Conservation (phyloP, 37 sponge, comb jelly and placozoan genomes). For the Oopsacas minuta region DNA sequence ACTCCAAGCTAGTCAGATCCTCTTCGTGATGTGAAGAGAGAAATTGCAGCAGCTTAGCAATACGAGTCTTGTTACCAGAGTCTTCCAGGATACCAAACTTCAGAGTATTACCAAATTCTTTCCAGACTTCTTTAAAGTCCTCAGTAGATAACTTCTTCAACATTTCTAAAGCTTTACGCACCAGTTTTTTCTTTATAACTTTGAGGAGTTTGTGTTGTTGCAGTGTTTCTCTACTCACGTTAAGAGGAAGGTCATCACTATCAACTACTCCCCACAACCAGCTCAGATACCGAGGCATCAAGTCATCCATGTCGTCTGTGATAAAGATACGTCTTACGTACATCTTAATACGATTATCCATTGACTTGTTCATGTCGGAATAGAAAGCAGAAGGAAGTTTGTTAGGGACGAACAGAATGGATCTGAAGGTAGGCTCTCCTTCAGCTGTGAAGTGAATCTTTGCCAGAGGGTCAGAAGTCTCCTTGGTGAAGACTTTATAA, state of each 20-base stretch:
- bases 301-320: constrained; percentile 91
- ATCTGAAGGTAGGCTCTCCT: constrained; percentile 92
- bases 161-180: constrained; percentile 97
- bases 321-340: constrained; percentile 97
- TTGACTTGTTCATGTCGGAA: neutral
- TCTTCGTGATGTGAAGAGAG: constrained; percentile 57
- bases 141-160: constrained; percentile 80
- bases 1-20: constrained; percentile 62
- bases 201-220: constrained; percentile 96
- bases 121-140: constrained; percentile 78
- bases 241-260: constrained; percentile 94
- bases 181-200: constrained; percentile 97
- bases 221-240: constrained; percentile 91
- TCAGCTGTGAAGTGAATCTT: constrained; percentile 91
- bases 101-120: constrained; percentile 75
- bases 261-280: constrained; percentile 90
- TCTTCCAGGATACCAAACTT: constrained; percentile 86
- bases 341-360: constrained; percentile 24
- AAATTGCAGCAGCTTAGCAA: constrained; percentile 91
- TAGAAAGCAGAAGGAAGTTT: neutral
- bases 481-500: constrained; percentile 84
- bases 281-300: constrained; percentile 87
- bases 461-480: constrained; percentile 58
- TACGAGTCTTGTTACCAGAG: constrained; percentile 56
- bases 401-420: constrained; percentile 83